Evolutionary conservation across 30 jellyfish, hydroid and myxozoan species (phyloP), one percentile per base, ranked within the genome.

Genomic region (Turritopsis dohrnii): DNA sequence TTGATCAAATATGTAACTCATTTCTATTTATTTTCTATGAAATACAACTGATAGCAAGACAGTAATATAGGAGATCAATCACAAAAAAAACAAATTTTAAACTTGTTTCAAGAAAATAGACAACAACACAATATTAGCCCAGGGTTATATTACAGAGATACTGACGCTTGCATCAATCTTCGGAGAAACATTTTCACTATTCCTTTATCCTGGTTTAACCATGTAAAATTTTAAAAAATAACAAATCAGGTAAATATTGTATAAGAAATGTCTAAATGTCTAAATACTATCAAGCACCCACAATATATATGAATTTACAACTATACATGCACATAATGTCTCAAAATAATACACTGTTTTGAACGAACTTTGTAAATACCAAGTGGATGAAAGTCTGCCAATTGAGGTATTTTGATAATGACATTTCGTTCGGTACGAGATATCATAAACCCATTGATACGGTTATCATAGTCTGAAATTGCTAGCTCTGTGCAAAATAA

Each of bases 1-100:
- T n/a, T n/a, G n/a, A n/a, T n/a, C n/a, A n/a, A 54, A n/a, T 54
- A 54, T 54, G 72, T n/a, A 54, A 54, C 72, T 54, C 72, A 54
- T 54, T 54, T 18, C n/a, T 54, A 54, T n/a, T n/a, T 54, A 54
- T 54, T 54, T 54, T 16, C 72, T 54, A n/a, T 54, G 72, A 18
- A 54, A 54, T 16, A 54, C 19, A 60, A 18, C 0, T 18, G 21
- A 60, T 18, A 60, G 21, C 73, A 60, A 23, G 19, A 60, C 73
- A 60, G 19, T 18, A 60, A 21, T 18, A 18, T 60, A 60, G 19
- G 73, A 60, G 19, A 0, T 60, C 21, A 60, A 21, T 60, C 21
- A 0, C 19, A 60, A 60, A 21, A 60, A 23, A 60, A 60, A 18
- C 0, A 60, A 23, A 60, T 21, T 60, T 18, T 18, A 60, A 60